Conservation (phyloP, 2,113 vertebrate species). For the Tenrec ecaudatus region DNA sequence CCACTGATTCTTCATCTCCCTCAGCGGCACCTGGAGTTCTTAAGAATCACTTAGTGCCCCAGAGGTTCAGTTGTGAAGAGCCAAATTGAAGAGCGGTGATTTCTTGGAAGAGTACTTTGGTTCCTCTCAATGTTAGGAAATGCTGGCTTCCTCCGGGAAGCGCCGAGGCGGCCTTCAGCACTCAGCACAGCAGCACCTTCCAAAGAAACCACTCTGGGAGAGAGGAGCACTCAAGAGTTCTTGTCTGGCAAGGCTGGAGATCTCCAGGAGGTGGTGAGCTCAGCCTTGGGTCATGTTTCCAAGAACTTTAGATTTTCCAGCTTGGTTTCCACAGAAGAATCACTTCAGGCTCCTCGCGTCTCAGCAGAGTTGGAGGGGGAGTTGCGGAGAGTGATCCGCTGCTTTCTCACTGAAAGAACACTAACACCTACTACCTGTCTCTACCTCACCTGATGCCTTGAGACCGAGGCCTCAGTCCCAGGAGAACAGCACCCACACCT, state of each 20-base stretch:
- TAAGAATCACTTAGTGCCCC: background rate
- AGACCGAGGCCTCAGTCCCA: background rate
- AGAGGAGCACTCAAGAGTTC: background rate
- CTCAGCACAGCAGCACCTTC: background rate
- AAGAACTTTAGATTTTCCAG: slow-evolving; percentile 43
- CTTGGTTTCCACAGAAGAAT: slow-evolving; percentile 34
- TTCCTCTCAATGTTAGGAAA: slow-evolving; percentile 18
- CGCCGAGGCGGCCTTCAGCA: background rate
- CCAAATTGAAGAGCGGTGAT: background rate
- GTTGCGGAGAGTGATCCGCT: background rate
- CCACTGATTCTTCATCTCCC: background rate
- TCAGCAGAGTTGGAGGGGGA: background rate
- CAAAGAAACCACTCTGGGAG: slow-evolving; percentile 8
- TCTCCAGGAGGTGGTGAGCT: slow-evolving; percentile 60
- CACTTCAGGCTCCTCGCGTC: background rate
- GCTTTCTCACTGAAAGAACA: background rate
- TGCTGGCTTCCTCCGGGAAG: background rate
- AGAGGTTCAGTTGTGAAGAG: background rate
- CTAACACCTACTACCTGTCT: slow-evolving; percentile 11
- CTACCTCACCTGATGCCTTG: background rate
- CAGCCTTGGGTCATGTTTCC: slow-evolving; percentile 29
- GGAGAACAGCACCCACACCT: background rate
- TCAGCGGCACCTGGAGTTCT: no score
- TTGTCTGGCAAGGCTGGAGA: background rate
- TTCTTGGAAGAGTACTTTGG: slow-evolving; percentile 42